Evolutionary conservation across 2,797 vertebrate genomes (phyloP).

Genomic region (Vespertilio murinus): DNA sequence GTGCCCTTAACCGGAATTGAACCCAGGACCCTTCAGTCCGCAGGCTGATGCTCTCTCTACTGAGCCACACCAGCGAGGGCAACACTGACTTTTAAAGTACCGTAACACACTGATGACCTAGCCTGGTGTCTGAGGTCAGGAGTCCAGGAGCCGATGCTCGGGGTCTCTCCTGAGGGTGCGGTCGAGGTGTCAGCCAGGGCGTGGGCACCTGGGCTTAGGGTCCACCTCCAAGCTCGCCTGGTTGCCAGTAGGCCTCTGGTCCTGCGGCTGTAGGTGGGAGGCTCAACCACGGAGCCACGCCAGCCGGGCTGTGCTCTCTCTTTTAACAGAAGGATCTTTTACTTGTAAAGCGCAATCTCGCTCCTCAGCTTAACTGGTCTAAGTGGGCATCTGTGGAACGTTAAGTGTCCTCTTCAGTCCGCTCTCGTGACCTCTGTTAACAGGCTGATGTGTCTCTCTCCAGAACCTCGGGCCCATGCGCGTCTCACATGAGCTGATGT

Average conservation of each 20-base stretch:
- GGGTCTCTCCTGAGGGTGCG: not conserved
- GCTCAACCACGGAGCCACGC: too few relatives aligned
- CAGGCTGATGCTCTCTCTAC: too few relatives aligned
- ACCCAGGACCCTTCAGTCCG: too few relatives aligned
- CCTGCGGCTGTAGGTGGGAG: not conserved
- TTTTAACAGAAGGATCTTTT: not conserved
- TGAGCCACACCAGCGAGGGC: too few relatives aligned
- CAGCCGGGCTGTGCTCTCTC: not conserved
- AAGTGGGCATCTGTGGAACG: not conserved
- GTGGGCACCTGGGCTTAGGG: not conserved
- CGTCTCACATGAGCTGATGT: not conserved
- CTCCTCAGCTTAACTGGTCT: not conserved
- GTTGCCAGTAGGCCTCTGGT: not conserved
- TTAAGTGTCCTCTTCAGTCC: not conserved
- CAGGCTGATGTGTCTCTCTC: not conserved
- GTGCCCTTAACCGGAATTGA: too few relatives aligned
- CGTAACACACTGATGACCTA: not conserved
- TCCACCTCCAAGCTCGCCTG: not conserved
- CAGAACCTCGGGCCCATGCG: too few relatives aligned
- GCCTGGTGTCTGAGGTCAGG: not conserved
- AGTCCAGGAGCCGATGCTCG: not conserved
- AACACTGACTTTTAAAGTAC: not conserved
- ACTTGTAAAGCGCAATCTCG: not conserved
- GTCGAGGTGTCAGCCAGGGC: not conserved
- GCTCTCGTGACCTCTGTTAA: fast-evolving